Base-by-base conservation (phyloP, 2,888 invertebrate species). In the Antheraea assamensis region DNA sequence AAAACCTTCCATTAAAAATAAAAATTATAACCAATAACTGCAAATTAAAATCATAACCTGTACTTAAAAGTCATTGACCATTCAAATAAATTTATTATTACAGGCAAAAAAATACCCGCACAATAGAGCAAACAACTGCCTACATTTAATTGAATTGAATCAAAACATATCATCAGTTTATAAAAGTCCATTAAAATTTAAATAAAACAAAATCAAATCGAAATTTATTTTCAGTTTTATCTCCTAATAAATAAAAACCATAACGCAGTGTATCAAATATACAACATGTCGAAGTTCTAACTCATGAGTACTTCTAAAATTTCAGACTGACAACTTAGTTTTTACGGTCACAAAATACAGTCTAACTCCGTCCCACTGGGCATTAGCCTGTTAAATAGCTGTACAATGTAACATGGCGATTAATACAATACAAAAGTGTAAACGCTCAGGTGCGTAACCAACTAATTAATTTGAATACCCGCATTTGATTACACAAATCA, bases 401-500 rank as follows among this genome's bases (percentile, higher is more conserved):
- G 24, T 47, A 27, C 47, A 42, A 74, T 72, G 71, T 72, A 61
- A 73, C 75, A 75, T 21, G 47, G 71, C 77, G 82, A 76, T 81
- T 71, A 61, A 76, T 74, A 87, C 86, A 89, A 87, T 87, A 84
- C 83, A 83, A 83, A 86, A 87, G 85, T 86, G 86, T 88, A 87
- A 88, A 87, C 79, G 92, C 93, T 94, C 94, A 94, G 94, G 94
- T 94, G 94, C 92, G 90, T 92, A 93, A 91, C 93, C 80, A 93
- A 93, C 92, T 93, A 93, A 94, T 94, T 94, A 94, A 93, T 93
- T 93, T 82, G 86, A 92, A 92, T 90, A 92, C 93, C 93, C 94
- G 91, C 93, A 93, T 94, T 94, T 94, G 93, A 94, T 93, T 94
- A 93, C 92, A 92, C 93, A 92, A 94, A 94, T 94, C 94, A 93